phyloP scores from a whole-genome alignment of 1,140 invertebrate species.

The Sycobia sp. region DNA sequence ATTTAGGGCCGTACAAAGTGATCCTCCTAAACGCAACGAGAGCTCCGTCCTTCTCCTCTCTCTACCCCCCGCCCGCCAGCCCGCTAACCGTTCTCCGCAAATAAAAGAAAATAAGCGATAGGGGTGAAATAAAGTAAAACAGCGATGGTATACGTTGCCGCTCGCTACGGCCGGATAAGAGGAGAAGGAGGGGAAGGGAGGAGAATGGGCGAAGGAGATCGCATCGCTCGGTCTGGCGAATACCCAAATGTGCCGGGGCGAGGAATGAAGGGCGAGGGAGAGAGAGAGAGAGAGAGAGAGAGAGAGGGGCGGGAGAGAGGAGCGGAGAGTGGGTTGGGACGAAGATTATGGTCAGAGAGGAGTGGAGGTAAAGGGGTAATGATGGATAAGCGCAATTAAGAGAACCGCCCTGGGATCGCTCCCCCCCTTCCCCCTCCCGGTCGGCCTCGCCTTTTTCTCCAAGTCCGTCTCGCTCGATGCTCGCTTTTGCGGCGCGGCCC shows the following conservation, averaged over 20 bases:
- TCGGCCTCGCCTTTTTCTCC: too few species aligned
- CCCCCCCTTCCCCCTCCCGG: conserved; percentile 25
- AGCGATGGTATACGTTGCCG: neutral
- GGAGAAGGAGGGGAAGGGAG: conserved; percentile 6
- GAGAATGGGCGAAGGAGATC: conserved; percentile 15
- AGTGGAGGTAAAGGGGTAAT: conserved; percentile 36
- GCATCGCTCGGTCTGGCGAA: conserved; percentile 19
- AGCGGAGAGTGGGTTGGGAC: neutral
- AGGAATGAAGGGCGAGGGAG: conserved; percentile 8
- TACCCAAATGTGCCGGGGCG: conserved; percentile 22
- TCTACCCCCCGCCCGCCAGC: too few species aligned
- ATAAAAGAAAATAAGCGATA: conserved; percentile 12
- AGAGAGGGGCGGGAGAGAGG: conserved; percentile 12
- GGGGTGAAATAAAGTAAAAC: conserved; percentile 12
- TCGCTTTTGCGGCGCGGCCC: conserved; percentile 19
- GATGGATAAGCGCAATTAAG: conserved; percentile 47
- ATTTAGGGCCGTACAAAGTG: conserved; percentile 37
- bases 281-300: conserved; percentile 18
- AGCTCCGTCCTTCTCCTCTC: too few species aligned
- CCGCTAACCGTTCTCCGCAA: neutral
- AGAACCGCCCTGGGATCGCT: conserved; percentile 39
- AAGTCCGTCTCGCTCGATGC: too few species aligned
- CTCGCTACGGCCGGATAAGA: too few species aligned
- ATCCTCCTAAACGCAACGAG: conserved; percentile 35
- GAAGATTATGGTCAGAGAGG: conserved; percentile 20